Evolutionary conservation across 2,888 invertebrate genomes (phyloP).

Genomic region (Eledona agricola): DNA sequence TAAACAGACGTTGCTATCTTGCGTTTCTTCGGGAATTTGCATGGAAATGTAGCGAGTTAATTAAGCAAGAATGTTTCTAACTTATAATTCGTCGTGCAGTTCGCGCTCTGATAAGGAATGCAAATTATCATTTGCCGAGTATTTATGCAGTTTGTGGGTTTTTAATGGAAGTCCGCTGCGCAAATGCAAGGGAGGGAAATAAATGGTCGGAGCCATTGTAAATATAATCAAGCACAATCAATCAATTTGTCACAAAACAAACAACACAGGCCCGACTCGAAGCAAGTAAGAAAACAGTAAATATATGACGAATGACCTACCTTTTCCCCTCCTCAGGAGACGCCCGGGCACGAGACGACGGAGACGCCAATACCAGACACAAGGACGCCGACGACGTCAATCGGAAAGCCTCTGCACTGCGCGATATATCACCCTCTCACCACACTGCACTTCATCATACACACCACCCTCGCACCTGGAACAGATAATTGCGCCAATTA

Average conservation of each 20-base stretch:
- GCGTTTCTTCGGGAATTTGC: constrained; percentile 32
- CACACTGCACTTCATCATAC: constrained; percentile 43
- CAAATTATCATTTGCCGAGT: constrained; percentile 26
- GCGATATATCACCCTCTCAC: constrained; percentile 48
- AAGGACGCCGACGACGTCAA: constrained; percentile 56
- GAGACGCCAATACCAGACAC: constrained; percentile 54
- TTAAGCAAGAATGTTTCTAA: constrained; percentile 36
- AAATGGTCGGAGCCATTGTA: too few relatives aligned
- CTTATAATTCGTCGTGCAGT: constrained; percentile 28
- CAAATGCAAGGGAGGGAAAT: too few relatives aligned
- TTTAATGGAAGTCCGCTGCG: constrained; percentile 5
- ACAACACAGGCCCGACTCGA: constrained; percentile 21
- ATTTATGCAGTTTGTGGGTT: constrained; percentile 17
- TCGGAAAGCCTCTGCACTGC: constrained; percentile 51
- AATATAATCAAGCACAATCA: constrained; percentile 29
- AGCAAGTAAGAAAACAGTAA: constrained; percentile 40
- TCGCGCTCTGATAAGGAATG: constrained; percentile 25
- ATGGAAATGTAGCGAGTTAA: constrained; percentile 35
- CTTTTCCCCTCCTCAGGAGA: constrained; percentile 50
- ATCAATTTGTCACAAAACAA: constrained; percentile 35
- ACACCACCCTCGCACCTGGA: constrained; percentile 48
- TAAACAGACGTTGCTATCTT: constrained; percentile 29
- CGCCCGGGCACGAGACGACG: constrained; percentile 49
- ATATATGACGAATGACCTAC: constrained; percentile 53
- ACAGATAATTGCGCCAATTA: constrained; percentile 44